Conservation (phyloP, 2,113 vertebrate genomes). For the Neogale vison region DNA sequence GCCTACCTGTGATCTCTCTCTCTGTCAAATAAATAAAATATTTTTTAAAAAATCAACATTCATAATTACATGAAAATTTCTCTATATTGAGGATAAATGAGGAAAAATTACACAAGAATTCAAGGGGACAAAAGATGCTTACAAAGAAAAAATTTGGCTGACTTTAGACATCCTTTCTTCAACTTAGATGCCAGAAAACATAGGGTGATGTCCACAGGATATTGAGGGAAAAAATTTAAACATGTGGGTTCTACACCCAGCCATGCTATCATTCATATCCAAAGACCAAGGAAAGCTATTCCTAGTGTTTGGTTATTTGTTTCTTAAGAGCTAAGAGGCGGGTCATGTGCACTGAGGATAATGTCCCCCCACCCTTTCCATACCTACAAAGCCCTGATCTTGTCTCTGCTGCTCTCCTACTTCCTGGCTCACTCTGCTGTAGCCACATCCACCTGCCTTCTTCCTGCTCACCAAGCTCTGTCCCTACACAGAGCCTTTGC, state of each 20-base stretch:
- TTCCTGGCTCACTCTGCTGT: neutral
- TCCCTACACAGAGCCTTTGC: neutral
- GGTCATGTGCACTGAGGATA: accelerated
- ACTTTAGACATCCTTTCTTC: neutral
- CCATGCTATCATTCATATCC: neutral
- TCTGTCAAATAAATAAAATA: too few relatives aligned
- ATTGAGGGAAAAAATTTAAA: neutral
- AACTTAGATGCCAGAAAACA: neutral
- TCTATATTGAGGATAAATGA: neutral
- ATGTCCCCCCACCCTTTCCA: neutral
- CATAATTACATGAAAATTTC: neutral
- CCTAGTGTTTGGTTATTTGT: neutral
- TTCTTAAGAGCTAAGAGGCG: neutral
- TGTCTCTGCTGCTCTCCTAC: neutral
- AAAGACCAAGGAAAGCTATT: neutral
- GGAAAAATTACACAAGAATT: neutral
- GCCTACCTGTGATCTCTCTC: too few relatives aligned
- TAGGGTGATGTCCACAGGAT: neutral
- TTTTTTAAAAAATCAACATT: neutral
- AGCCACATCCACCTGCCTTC: neutral
- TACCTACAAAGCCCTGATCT: neutral
- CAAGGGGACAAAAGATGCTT: neutral
- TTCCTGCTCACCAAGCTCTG: neutral
- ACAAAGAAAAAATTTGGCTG: neutral
- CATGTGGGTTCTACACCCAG: neutral